Conservation (phyloP, 2,797 vertebrate genomes). For the Choloepus didactylus region DNA sequence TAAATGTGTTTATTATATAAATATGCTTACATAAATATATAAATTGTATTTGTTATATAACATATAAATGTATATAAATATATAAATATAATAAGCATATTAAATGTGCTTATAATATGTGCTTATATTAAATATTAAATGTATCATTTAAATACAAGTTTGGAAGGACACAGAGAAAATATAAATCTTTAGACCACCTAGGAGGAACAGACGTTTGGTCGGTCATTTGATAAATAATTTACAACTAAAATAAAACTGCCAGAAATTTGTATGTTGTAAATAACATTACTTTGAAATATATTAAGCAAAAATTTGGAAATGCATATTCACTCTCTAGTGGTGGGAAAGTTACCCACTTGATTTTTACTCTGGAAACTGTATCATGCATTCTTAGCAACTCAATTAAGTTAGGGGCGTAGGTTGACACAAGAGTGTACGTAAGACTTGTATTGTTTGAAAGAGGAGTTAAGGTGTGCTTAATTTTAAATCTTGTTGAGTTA, state of each 20-base stretch:
- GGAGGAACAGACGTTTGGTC: background rate
- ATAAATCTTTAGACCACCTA: background rate
- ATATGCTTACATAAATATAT: too few relatives aligned
- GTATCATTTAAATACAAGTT: background rate
- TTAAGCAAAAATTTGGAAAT: background rate
- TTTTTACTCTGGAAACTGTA: background rate
- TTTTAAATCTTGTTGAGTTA: background rate
- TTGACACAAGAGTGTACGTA: background rate
- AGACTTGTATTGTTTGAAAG: conserved; percentile 14
- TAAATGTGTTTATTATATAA: too few relatives aligned
- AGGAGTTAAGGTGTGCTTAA: background rate
- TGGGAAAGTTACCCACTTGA: background rate
- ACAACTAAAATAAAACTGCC: background rate
- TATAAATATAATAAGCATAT: too few relatives aligned
- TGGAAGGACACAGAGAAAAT: conserved; percentile 10
- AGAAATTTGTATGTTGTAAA: background rate
- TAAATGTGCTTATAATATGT: too few relatives aligned
- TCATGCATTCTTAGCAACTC: background rate
- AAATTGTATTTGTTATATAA: too few relatives aligned
- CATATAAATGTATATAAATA: too few relatives aligned
- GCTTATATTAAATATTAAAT: too few relatives aligned
- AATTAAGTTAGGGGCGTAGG: background rate
- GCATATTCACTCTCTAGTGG: background rate
- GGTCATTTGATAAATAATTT: conserved; percentile 27
- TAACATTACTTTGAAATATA: background rate